A percentile compares a stretch with the other conserved stretches of the same genome.
Conservation (phyloP, 2,797 vertebrate genomes). For the Pterois miles region DNA sequence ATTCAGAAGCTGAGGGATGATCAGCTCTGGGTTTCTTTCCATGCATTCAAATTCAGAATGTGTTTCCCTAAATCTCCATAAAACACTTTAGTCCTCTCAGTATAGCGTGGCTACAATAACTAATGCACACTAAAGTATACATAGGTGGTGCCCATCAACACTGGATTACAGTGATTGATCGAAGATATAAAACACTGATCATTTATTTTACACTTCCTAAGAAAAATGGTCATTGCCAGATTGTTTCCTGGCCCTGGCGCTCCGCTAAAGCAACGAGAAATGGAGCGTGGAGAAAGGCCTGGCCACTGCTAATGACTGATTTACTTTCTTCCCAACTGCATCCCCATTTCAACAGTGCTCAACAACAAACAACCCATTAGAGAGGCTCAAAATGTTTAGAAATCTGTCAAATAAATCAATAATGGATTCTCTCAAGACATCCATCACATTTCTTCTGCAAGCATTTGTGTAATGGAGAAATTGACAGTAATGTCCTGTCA, state of each 20-base stretch:
- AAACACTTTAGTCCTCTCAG: slow-evolving; percentile 27
- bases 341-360: slow-evolving; percentile 62
- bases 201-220: slow-evolving; percentile 55
- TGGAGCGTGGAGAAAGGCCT: slow-evolving; percentile 66
- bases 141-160: slow-evolving; percentile 29
- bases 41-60: slow-evolving; percentile 37
- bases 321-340: slow-evolving; percentile 69
- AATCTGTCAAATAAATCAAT: slow-evolving; percentile 60
- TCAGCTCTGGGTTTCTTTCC: slow-evolving; percentile 10
- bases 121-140: slow-evolving; percentile 16
- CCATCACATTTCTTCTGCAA: slow-evolving; percentile 18
- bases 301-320: slow-evolving; percentile 67
- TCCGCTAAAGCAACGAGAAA: slow-evolving; percentile 64
- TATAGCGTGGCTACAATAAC: slow-evolving; percentile 19
- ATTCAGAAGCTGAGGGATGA: slow-evolving; percentile 35
- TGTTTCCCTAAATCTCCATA: slow-evolving; percentile 39
- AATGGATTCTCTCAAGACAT: slow-evolving; percentile 42
- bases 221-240: slow-evolving; percentile 59
- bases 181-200: slow-evolving; percentile 49
- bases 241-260: slow-evolving; percentile 56
- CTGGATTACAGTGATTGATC: slow-evolving; percentile 56
- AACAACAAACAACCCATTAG: slow-evolving; percentile 67
- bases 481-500: slow-evolving; percentile 42
- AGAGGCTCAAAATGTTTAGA: slow-evolving; percentile 59
- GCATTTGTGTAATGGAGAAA: slow-evolving; percentile 47